Percentiles rank a stretch among this genome's conserved stretches.
These are phyloP conservation scores for Spinibarbus caldwelli DNA, from an alignment of 2,797 vertebrate genomes.

Conservation along the genomic window DNA sequence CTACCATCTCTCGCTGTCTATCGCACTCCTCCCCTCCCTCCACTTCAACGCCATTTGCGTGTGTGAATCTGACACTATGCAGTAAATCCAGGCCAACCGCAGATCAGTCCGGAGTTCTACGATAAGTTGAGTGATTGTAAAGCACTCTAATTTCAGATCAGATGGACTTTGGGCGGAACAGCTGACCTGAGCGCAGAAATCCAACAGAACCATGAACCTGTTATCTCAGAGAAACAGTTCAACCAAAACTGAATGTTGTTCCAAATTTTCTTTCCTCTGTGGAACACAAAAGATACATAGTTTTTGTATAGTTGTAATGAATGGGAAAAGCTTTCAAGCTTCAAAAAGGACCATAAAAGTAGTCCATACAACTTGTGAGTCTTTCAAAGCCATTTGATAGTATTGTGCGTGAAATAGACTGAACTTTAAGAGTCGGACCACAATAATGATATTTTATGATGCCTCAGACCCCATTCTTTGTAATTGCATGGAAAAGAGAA, in stretches of 20 bases:
- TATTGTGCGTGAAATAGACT: too few species aligned
- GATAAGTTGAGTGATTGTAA: constrained; percentile 24
- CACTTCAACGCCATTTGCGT: not conserved
- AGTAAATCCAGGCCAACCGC: constrained; percentile 36
- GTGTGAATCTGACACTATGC: constrained; percentile 64
- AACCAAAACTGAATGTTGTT: not conserved
- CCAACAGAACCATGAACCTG: not conserved
- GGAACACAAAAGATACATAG: not conserved
- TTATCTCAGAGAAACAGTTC: not conserved
- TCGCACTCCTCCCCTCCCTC: not conserved
- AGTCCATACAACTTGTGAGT: too few species aligned
- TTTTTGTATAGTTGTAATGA: not conserved
- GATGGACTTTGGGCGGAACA: not conserved
- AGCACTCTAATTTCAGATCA: constrained; percentile 25
- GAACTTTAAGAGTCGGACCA: not conserved
- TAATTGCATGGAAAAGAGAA: not conserved
- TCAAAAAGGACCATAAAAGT: not conserved
- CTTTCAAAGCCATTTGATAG: not conserved
- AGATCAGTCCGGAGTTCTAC: constrained; percentile 32
- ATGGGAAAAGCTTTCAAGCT: not conserved
- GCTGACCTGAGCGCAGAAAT: not conserved
- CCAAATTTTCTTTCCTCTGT: not conserved
- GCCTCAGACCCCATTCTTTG: not conserved
- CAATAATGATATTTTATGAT: not conserved
- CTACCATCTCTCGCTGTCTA: constrained; percentile 37